Evolutionary conservation across 2,888 invertebrate genomes (phyloP), one percentile per base, ranked within the genome.

Genomic region (Eristalis pertinax): DNA sequence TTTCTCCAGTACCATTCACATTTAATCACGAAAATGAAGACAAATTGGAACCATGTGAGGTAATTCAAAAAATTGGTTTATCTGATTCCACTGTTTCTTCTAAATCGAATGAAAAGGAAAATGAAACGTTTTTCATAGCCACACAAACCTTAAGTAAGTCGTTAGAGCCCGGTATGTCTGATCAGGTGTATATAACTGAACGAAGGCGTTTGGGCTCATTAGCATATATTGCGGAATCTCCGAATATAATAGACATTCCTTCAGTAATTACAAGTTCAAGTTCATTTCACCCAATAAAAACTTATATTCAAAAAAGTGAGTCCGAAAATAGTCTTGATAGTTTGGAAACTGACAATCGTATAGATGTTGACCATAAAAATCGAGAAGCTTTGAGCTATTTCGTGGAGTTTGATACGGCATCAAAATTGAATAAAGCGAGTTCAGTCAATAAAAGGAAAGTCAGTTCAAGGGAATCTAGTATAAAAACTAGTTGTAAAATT

Each of bases 331-430:
- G 88, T 43, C 62, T 80, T 63, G 89, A 89, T 26, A 89, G 88
- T 35, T 67, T 89, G 62, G 90, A 89, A 50, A 56, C 38, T 19
- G 63, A 72, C 24, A 8, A 0, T 11, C 32, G 38, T 11, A 1
- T n/a, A 7, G 38, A 56, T 11, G 15, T 4, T 22, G 38, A 63
- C 10, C 26, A 43, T 26, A 70, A 62, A 50, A 32, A 5, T 7
- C 35, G 11, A 13, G 32, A 56, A 67, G 22, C 89, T 3, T 24
- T 89, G 50, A 88, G 89, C 60, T 89, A 88, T 83, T 89, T 89
- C 58, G 89, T 89, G 69, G 89, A 89, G 41, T 56, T 89, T 15
- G 68, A 82, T 29, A 19, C 68, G 0, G 43, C 74, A 22, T 4
- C n/a, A 58, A 65, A 60, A n/a, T 19, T 29, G 2, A 62, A 3